phyloP scores from a whole-genome alignment of 2,113 vertebrate genomes.

The Kryptolebias marmoratus region DNA sequence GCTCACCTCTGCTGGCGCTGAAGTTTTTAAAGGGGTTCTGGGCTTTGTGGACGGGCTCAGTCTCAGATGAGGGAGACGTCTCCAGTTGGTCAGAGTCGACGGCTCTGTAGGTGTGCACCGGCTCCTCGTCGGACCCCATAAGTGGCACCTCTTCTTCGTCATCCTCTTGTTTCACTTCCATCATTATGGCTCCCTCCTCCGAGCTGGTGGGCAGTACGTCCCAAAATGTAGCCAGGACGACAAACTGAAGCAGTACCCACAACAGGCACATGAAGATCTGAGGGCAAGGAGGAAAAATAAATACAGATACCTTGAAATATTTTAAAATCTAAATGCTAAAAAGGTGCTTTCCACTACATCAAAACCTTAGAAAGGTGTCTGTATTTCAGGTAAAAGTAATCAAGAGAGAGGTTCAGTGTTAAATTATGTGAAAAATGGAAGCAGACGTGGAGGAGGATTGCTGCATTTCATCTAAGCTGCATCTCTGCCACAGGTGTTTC shows the following conservation, averaged over 20 bases:
- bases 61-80: constrained; percentile 24
- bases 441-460: constrained; percentile 17
- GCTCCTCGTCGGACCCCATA: constrained; percentile 55
- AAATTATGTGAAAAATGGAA: constrained; percentile 45
- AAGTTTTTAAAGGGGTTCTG: constrained; percentile 72
- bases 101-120: constrained; percentile 57
- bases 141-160: constrained; percentile 68
- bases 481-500: constrained; percentile 56
- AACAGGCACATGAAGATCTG: constrained; percentile 87
- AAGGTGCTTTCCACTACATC: background rate
- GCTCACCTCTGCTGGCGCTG: constrained; percentile 75
- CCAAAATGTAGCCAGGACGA: constrained; percentile 78
- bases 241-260: constrained; percentile 83
- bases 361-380: constrained; percentile 15
- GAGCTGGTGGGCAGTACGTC: constrained; percentile 72
- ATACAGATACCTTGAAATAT: background rate
- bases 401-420: constrained; percentile 20
- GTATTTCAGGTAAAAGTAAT: constrained; percentile 15
- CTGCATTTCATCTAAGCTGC: constrained; percentile 44
- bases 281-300: background rate
- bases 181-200: constrained; percentile 39
- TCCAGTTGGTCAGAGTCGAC: constrained; percentile 49
- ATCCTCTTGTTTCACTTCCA: constrained; percentile 65
- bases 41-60: background rate
- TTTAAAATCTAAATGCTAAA: background rate